Conservation (phyloP, 1,140 invertebrate genomes). For the Cheumatopsyche charites region DNA sequence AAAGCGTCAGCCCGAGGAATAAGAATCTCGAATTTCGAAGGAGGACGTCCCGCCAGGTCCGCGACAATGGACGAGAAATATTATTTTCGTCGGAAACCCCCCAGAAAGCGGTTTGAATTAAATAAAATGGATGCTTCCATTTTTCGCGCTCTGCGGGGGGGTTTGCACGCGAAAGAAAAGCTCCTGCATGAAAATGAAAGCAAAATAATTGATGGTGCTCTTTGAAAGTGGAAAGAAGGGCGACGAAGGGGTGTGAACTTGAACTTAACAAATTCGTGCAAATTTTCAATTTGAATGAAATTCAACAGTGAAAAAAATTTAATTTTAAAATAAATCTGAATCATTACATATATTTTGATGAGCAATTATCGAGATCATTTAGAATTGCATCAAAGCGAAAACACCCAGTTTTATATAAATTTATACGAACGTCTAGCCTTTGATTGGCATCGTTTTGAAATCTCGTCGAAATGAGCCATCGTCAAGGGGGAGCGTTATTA, state of each 20-base stretch:
- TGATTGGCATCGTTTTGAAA: background rate
- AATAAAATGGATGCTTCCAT: slow-evolving; percentile 46
- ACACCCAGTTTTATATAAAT: background rate
- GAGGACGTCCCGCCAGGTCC: slow-evolving; percentile 35
- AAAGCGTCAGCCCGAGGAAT: slow-evolving; percentile 22
- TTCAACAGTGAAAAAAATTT: too few species aligned
- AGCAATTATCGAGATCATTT: too few species aligned
- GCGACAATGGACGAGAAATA: slow-evolving; percentile 43
- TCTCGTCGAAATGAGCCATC: background rate
- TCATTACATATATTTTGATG: too few species aligned
- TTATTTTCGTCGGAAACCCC: slow-evolving; percentile 33
- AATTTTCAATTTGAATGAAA: background rate
- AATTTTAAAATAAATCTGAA: too few species aligned
- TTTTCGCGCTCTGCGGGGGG: slow-evolving; percentile 26
- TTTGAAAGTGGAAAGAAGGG: slow-evolving; percentile 27
- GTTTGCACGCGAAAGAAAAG: background rate
- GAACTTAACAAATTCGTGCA: slow-evolving; percentile 8
- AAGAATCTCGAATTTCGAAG: slow-evolving; percentile 19
- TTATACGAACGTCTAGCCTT: background rate
- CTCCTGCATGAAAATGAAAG: slow-evolving; percentile 44
- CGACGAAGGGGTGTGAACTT: slow-evolving; percentile 18
- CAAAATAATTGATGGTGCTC: slow-evolving; percentile 44
- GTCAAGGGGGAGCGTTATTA: too few species aligned
- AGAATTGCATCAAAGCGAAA: too few species aligned
- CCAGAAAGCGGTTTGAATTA: slow-evolving; percentile 32